Evolutionary conservation across 1,140 invertebrate genomes (phyloP).

Genomic region (Drosophila ambigua): DNA sequence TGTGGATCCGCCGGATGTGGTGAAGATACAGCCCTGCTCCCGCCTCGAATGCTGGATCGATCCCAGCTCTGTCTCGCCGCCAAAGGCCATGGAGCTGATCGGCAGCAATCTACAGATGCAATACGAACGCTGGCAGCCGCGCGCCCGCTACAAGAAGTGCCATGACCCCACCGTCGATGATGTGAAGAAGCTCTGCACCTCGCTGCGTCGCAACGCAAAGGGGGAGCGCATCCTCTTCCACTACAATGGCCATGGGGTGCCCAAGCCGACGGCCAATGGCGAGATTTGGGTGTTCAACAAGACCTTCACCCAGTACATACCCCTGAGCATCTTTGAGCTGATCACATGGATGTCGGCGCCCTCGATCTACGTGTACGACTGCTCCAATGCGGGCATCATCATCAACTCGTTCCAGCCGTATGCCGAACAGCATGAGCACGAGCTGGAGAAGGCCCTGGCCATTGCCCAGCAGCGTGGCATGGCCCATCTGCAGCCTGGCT

Average conservation of each 20-base stretch:
- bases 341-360: conserved; percentile 99
- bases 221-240: conserved; percentile 99
- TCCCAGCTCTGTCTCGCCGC: conserved; percentile 93
- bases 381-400: conserved; percentile 98
- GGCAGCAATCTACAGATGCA: conserved; percentile 96
- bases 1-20: conserved; percentile 98
- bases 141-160: conserved; percentile 97
- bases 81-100: conserved; percentile 97
- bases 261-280: conserved; percentile 98
- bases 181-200: conserved; percentile 98
- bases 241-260: conserved; percentile 99
- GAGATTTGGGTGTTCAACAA: conserved; percentile 99
- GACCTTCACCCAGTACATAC: conserved; percentile 99
- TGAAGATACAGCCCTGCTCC: conserved; percentile 98
- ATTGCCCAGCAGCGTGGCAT: conserved; percentile 44
- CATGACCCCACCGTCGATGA: conserved; percentile 99
- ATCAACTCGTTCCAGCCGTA: conserved; percentile 96
- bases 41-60: conserved; percentile 99
- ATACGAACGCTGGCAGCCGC: conserved; percentile 98
- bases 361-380: conserved; percentile 99
- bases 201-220: conserved; percentile 98
- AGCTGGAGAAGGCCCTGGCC: conserved; percentile 88
- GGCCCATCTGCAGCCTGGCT: not conserved
- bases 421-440: conserved; percentile 95
- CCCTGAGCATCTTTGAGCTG: conserved; percentile 98